Base-by-base conservation (phyloP, 2,888 invertebrate species). In the Drosophila affinis region DNA sequence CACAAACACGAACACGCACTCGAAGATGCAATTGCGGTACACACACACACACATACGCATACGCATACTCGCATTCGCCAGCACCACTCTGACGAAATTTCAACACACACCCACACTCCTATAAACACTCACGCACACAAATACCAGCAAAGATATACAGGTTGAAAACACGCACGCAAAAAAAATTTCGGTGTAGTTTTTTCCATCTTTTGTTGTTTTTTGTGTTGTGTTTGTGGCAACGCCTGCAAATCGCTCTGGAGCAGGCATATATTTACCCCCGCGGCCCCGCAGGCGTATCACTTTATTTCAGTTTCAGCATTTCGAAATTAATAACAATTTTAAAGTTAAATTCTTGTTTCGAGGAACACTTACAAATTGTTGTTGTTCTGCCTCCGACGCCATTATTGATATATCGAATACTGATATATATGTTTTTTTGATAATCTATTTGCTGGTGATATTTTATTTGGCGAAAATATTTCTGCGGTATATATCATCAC, bases 151-250 rank as follows among this genome's bases (percentile, higher is more conserved):
- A 77, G 32, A 48, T 51, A 60, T 55, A 57, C 69, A 52, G 52
- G 61, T 76, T 68, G 48, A 62, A 73, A 81, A 77, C 83, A 82
- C 77, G 82, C 77, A 81, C 73, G 77, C 82, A 75, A 65, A 63
- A 34, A 34, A 39, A 7, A 69, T 73, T 39, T 54, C 34, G 27
- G 58, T 69, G 18, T 58, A 59, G 27, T 44, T 53, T 7, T 29
- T 44, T 21, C 29, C 24, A 51, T 58, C 9, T 44, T 29, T 59
- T 51, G n/a, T 52, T 60, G 45, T 39, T 39, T 39, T 14, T 39
- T 14, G 14, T 39, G 39, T 39, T 39, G 7, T 39, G 39, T 39
- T n/a, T 39, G 39, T n/a, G 39, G 39, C 14, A 39, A 39, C 39
- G 39, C 39, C 39, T 39, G 39, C 7, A 39, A n/a, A 39, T 39